Base-by-base conservation (phyloP, 1,140 invertebrate species). In the Drosophila elegans region DNA sequence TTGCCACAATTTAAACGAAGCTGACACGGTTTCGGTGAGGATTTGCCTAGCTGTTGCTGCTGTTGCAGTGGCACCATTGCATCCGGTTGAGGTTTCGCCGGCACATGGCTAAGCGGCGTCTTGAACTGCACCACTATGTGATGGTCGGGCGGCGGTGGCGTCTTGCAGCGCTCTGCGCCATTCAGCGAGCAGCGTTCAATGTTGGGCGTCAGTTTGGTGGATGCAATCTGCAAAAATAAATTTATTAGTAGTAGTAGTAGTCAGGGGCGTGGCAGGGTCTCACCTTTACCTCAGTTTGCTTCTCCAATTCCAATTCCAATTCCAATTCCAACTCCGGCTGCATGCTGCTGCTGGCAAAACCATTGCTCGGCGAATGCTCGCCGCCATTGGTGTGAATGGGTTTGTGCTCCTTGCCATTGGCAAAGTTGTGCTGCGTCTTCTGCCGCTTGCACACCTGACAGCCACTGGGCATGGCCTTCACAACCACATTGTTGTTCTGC, bases 381-480 rank as follows among this genome's bases (percentile, higher is more conserved):
- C 57, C 36, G 6, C 57, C 63, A 49, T 74, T 68, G 13, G 7
- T 39, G 57, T n/a, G 21, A 12, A 4, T 39, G 57, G 16, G 21
- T 16, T 16, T 25, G 9, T 29, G 34, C 13, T 51, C 48, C 34
- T 29, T 48, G 16, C n/a, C 38, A 13, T 39, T 56, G 27, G 52
- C 52, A 32, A 89, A 92, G 46, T 81, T 81, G 61, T 92, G 92
- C 63, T 91, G 88, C 12, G 91, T 92, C 67, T 92, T 92, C 53
- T 92, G 92, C 0, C 92, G 83, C 45, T 92, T 92, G 68, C 92
- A 92, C 41, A 92, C 72, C 51, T 91, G 91, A 52, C 92, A 86
- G 0, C 82, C 85, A 4, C 83, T 89, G 12, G 55, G 32, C n/a
- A 39, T 54, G 32, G 59, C 59, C 46, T 88, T 82, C 21, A 36